phyloP scores from a whole-genome alignment of 2,797 vertebrate genomes.

The Chromobotia macracanthus region DNA sequence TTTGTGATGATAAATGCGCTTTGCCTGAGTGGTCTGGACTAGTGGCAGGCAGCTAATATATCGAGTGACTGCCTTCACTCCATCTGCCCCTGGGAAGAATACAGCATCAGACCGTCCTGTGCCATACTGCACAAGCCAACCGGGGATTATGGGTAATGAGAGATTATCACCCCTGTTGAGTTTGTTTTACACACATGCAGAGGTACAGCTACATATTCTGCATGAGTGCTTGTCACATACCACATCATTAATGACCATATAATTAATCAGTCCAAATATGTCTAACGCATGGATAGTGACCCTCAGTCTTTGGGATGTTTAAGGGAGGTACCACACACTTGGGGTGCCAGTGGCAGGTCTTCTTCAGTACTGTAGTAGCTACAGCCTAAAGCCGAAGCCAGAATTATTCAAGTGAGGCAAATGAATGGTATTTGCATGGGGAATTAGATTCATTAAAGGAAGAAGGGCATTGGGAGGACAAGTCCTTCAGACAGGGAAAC shows the following conservation, averaged over 20 bases:
- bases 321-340: constrained; percentile 47
- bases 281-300: constrained; percentile 38
- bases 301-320: constrained; percentile 51
- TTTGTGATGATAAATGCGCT: constrained; percentile 70
- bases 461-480: constrained; percentile 81
- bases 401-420: constrained; percentile 86
- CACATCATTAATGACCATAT: constrained; percentile 43
- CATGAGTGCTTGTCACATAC: constrained; percentile 34
- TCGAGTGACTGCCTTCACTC: constrained; percentile 78
- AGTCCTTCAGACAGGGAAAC: constrained; percentile 68
- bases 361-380: constrained; percentile 50
- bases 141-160: constrained; percentile 79
- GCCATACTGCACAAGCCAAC: constrained; percentile 65
- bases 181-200: constrained; percentile 44
- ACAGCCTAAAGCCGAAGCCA: constrained; percentile 78
- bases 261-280: constrained; percentile 52
- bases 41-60: constrained; percentile 73
- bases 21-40: constrained; percentile 61
- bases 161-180: constrained; percentile 80
- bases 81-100: constrained; percentile 77
- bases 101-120: constrained; percentile 50
- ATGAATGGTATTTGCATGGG: constrained; percentile 88
- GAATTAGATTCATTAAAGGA: constrained; percentile 82
- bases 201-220: constrained; percentile 18
- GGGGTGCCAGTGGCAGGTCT: constrained; percentile 52